Base-by-base conservation (phyloP, 2,888 invertebrate genomes). In the Hanleya hanleyi region DNA sequence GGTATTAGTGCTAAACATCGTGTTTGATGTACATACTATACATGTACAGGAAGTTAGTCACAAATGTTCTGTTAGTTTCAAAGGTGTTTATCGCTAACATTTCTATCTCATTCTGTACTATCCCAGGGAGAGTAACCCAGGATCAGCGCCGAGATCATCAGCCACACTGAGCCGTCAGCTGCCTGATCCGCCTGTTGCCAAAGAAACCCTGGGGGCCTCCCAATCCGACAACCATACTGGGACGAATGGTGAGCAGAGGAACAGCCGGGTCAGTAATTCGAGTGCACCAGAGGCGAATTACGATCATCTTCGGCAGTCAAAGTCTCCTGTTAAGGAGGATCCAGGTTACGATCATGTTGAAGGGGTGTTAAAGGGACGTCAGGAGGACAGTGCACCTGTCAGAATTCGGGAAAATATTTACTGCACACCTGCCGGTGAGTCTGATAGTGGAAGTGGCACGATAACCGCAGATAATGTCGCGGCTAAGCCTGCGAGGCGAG, bases 271-370 rank as follows among this genome's bases (percentile, higher is more conserved):
- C 29, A 57, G 29, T 9, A 22, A 57, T 4, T 4, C 26, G 12
- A 57, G 57, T 32, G 57, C 1, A 29, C 29, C 22, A 15, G 29
- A 29, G 4, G 57, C 22, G 4, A 32, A 57, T 26, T 57, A 57
- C 9, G 57, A 57, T 57, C 57, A 32, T 29, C 57, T 57, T 18
- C 57, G 29, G 18, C 57, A 57, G 32, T 15, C 57, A 32, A 57
- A 57, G 32, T 22, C 32, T 4, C 26, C 29, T 2, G 15, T 57
- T 29, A 32, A 29, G 1, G 57, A 57, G 22, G 57, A 57, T 26
- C 57, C 57, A 15, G 57, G 57, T 15, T 57, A 57, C 29, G 57
- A 57, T 26, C 57, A 57, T 57, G 57, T 57, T 18, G 57, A 57
- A 4, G 22, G 2, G 18, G 3, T 29, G 32, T 15, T 12, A 4